Percentiles rank a stretch among this genome's conserved stretches.
These are phyloP conservation scores for Camponotus pennsylvanicus DNA, from an alignment of 1,140 invertebrate species.

Conservation along the genomic window DNA sequence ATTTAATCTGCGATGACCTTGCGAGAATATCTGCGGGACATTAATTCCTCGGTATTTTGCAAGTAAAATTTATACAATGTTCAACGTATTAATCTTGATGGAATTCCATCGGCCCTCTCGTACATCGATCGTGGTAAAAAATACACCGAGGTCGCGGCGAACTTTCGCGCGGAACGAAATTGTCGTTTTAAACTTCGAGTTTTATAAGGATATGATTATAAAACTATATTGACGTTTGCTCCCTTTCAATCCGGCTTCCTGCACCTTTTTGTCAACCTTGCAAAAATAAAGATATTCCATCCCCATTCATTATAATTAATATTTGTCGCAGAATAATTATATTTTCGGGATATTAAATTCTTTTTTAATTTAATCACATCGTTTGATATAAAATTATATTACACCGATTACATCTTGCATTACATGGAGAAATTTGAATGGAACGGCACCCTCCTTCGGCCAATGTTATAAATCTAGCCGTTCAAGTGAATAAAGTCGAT, in stretches of 20 bases:
- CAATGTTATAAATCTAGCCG: neutral
- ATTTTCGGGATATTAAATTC: neutral
- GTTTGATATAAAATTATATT: conserved; percentile 12
- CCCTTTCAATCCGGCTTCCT: neutral
- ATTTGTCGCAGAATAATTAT: conserved; percentile 4
- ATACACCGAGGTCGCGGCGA: conserved; percentile 15
- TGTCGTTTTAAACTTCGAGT: neutral
- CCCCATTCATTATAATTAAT: conserved; percentile 8
- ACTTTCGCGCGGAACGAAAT: neutral
- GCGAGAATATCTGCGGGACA: conserved; percentile 24
- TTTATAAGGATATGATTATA: neutral
- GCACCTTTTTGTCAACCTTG: neutral
- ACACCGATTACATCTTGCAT: neutral
- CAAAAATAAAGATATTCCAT: neutral
- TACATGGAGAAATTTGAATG: neutral
- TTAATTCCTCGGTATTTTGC: conserved; percentile 39
- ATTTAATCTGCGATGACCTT: conserved; percentile 41
- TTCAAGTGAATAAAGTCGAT: neutral
- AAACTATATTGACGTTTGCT: neutral
- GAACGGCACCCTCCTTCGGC: neutral
- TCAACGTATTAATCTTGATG: conserved; percentile 45
- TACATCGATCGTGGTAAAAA: conserved; percentile 37
- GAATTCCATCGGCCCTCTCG: conserved; percentile 30
- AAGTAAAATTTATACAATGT: conserved; percentile 48
- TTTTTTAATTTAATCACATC: neutral